phyloP scores from a whole-genome alignment of 1,140 invertebrate species.

The Berghia stephanieae region DNA sequence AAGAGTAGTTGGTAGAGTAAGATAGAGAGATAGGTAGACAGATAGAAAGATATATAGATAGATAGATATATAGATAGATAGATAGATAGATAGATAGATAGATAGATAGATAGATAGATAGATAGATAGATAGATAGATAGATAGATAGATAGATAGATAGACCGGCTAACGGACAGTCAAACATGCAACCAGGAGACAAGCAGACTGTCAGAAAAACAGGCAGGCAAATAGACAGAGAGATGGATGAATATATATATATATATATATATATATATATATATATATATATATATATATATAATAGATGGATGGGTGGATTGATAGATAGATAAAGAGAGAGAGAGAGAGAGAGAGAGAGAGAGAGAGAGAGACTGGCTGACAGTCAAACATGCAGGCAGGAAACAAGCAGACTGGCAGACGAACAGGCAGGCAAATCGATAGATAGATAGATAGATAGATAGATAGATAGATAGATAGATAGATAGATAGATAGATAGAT shows the following conservation, averaged over 20 bases:
- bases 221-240: slow-evolving; percentile 17
- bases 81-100: slow-evolving; percentile 8
- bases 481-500: neutral
- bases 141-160: too few relatives aligned
- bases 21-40: neutral
- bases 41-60: neutral
- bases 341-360: slow-evolving; percentile 8
- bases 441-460: neutral
- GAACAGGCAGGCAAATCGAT: neutral
- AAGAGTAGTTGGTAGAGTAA: neutral
- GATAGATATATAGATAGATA: neutral
- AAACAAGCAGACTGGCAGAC: neutral
- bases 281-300: neutral
- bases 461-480: neutral
- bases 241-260: neutral
- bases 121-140: too few relatives aligned
- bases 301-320: too few relatives aligned
- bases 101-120: too few relatives aligned
- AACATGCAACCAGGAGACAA: too few relatives aligned
- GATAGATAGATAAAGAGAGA: slow-evolving; percentile 2
- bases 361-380: neutral
- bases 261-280: neutral
- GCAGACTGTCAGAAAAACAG: too few relatives aligned
- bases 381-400: neutral
- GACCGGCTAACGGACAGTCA: too few relatives aligned